These are phyloP conservation scores for Miltochrista miniata DNA, from an alignment of 2,888 invertebrate species.

Conservation along the genomic window DNA sequence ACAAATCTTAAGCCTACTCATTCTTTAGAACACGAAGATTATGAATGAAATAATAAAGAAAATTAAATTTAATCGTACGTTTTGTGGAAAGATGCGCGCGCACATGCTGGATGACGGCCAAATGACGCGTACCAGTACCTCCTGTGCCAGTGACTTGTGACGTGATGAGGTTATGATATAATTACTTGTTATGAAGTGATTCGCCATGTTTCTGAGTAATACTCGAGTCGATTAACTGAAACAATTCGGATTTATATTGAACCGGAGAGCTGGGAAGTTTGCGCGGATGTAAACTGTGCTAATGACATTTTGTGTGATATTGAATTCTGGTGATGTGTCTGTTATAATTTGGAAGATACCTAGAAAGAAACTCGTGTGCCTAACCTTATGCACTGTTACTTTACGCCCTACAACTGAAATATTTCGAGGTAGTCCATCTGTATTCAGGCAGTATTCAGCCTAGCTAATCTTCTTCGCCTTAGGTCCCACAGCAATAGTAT, in stretches of 20 bases:
- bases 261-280: not conserved
- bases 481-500: too few species aligned
- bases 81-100: not conserved
- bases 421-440: too few species aligned
- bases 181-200: slow-evolving; percentile 4
- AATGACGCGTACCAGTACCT: slow-evolving; percentile 17
- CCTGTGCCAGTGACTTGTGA: slow-evolving; percentile 25
- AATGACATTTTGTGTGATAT: not conserved
- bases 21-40: not conserved
- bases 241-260: not conserved
- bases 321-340: not conserved
- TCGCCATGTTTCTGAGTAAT: not conserved
- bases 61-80: not conserved
- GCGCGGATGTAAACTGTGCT: not conserved
- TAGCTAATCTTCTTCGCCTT: too few species aligned
- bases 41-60: not conserved
- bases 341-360: not conserved
- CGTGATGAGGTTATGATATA: slow-evolving; percentile 16
- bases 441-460: too few species aligned
- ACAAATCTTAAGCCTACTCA: not conserved
- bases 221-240: not conserved
- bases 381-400: too few species aligned
- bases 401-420: too few species aligned
- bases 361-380: too few species aligned
- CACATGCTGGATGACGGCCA: slow-evolving; percentile 17